Conservation (phyloP, 2,797 vertebrate genomes). For the Centroberyx gerrardi region DNA sequence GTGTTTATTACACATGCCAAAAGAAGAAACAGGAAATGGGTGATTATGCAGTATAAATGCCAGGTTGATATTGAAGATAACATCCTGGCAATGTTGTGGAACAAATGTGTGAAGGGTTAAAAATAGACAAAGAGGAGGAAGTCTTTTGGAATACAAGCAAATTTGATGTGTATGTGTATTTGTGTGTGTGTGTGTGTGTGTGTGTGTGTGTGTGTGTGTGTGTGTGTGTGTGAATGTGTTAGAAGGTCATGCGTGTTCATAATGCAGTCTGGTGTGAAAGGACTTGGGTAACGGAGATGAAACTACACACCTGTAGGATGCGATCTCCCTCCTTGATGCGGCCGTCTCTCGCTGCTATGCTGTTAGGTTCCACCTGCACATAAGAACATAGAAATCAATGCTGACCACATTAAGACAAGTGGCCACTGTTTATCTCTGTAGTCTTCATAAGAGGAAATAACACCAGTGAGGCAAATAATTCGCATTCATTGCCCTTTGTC, state of each 20-base stretch:
- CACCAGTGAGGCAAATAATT: background rate
- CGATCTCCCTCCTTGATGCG: slow-evolving; percentile 95
- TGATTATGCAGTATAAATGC: background rate
- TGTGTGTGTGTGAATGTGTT: background rate
- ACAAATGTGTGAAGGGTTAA: too few species aligned
- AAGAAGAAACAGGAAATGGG: background rate
- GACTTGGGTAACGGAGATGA: background rate
- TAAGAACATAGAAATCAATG: slow-evolving; percentile 41
- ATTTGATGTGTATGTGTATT: too few species aligned
- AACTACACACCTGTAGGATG: slow-evolving; percentile 91
- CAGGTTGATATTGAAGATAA: background rate
- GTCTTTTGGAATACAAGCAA: too few species aligned
- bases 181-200: background rate
- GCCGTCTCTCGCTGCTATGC: slow-evolving; percentile 94
- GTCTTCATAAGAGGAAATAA: background rate
- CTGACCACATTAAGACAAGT: slow-evolving; percentile 8
- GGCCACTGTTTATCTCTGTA: slow-evolving; percentile 13
- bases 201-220: background rate
- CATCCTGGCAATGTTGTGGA: background rate
- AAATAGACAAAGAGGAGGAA: too few species aligned
- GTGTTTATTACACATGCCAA: background rate
- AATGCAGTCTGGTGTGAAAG: background rate
- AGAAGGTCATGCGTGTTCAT: background rate
- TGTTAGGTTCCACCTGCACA: slow-evolving; percentile 93
- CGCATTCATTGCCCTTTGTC: background rate